Evolutionary conservation across 2,113 vertebrate genomes (phyloP).

Genomic region (Caranx ignobilis): DNA sequence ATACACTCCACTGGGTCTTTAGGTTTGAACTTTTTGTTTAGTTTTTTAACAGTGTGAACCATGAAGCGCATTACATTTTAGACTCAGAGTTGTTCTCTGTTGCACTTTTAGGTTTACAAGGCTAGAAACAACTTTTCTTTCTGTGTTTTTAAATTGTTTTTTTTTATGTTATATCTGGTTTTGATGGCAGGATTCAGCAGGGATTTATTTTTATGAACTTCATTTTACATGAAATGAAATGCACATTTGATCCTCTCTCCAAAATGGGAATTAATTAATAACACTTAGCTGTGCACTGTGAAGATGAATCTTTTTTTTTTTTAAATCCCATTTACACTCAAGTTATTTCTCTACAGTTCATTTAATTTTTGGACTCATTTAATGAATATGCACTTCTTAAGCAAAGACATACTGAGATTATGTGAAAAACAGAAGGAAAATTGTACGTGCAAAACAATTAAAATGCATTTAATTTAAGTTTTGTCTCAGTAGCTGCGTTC

Average conservation of each 20-base stretch:
- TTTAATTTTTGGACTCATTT: neutral
- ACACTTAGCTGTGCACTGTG: neutral
- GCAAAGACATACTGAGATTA: neutral
- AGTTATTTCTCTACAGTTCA: neutral
- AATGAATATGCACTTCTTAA: neutral
- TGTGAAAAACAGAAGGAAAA: neutral
- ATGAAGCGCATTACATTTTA: neutral
- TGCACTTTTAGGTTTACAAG: slow-evolving; percentile 20
- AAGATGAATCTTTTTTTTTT: neutral
- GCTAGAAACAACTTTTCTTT: neutral
- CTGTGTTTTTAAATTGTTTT: neutral
- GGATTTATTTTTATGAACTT: neutral
- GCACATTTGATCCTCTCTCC: neutral
- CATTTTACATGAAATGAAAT: neutral
- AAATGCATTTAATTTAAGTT: neutral
- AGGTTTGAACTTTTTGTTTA: neutral
- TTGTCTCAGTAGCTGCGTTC: neutral
- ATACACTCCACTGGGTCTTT: neutral
- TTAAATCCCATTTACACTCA: neutral
- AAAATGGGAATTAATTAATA: neutral
- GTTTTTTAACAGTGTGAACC: neutral
- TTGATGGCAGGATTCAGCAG: neutral
- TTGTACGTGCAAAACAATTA: slow-evolving; percentile 10
- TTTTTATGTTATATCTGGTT: neutral
- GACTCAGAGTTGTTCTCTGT: neutral